Evolutionary conservation across 2,888 invertebrate genomes (phyloP), one percentile per base, ranked within the genome.

Genomic region (Camptogramma bilineatum): DNA sequence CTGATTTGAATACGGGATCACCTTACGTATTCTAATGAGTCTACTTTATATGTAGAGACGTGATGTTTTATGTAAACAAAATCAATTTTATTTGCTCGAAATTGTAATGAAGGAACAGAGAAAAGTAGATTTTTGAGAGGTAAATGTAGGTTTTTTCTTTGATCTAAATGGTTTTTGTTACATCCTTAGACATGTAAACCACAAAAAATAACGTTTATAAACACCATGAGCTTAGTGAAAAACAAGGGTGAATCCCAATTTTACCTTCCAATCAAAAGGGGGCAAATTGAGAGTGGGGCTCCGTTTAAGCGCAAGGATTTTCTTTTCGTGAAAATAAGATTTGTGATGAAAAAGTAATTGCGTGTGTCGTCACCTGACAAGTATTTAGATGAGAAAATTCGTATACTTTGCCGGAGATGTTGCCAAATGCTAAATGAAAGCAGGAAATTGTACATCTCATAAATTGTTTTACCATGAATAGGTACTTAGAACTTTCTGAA

Each of bases 391-490:
- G 82, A 72, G 65, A 74, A 68, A 68, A 66, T 67, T 54, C 62
- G 56, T 68, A 75, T 66, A 53, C 71, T 44, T 73, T 19, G 31
- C 21, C 21, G 42, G 47, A 52, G 18, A 56, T 57, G 48, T 47
- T 48, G n/a, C 34, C 34, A 4, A 39, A 54, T 9, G 24, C 17
- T 46, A 57, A 62, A 59, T 48, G 47, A 81, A 75, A 86, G 83
- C 95, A 94, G 62, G 96, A 96, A 76, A 97, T 97, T 84, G 97
- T 96, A 69, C 42, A 47, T 63, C 21, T 51, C 17, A 5, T 39
- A 39, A 13, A 39, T 39, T 39, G 13, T 39, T 39, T 39, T 39
- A 39, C 13, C 34, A 2, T 39, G 10, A 13, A 39, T 39, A 8
- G 5, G 28, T 8, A 13, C 13, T 39, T 39, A 13, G 13, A 34